Base-by-base conservation (phyloP, 1,140 invertebrate genomes). In the Drosophila kikkawai region DNA sequence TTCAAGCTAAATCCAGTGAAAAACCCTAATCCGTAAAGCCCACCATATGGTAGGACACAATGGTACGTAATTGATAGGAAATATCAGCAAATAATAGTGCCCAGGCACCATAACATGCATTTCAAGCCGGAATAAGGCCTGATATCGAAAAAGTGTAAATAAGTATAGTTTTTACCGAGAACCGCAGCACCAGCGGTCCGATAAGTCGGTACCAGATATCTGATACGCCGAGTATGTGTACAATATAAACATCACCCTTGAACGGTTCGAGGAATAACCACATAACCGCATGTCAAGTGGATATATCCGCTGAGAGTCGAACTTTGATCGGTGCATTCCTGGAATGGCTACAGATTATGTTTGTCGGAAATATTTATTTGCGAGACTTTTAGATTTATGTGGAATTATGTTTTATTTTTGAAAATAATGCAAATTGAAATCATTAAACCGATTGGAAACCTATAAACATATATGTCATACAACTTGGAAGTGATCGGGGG, bases 161-260 rank as follows among this genome's bases (percentile, higher is more conserved):
- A 75, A 41, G 34, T 45, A 53, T 51, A 51, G 47, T 61, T 61
- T 48, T 44, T 47, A 56, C 48, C 13, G 36, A 69, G 69, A 71
- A 57, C 56, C 67, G 48, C 71, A 63, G 55, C 48, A 73, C 39
- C 37, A 59, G 39, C 73, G 51, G 50, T 65, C 51, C 48, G 70
- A 75, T 73, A 75, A 75, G 57, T 73, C 56, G 48, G 15, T 34
- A 51, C 74, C 70, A 66, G 51, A 45, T 59, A 61, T 61, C 39
- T 70, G 48, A 70, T 69, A 67, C 53, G 17, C 7, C 17, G 32
- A 45, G 32, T 70, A 36, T 45, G 11, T 34, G 8, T 42, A n/a
- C 22, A 15, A 39, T 42, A 39, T 66, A 37, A 53, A 45, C 47
- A 19, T 19, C 12, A 22, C 61, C 37, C 47, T 64, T 50, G 29